Evolutionary conservation across 2,888 invertebrate species (phyloP), one percentile per base, ranked within the genome.

Genomic region (Melieria crassipennis): DNA sequence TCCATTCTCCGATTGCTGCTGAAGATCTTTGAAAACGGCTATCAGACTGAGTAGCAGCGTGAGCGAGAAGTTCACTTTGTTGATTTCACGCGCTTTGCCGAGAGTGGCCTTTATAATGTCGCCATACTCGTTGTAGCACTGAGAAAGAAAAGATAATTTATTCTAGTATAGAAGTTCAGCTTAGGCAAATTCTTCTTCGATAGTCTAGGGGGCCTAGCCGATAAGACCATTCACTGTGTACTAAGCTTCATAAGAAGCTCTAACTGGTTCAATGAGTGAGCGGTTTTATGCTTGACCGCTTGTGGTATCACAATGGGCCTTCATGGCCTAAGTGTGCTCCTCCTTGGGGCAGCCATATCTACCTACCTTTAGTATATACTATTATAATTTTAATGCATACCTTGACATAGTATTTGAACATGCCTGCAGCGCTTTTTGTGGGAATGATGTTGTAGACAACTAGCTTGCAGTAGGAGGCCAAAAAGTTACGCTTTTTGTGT

Each of bases 71-170:
- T 94, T 94, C 56, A 97, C 93, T 88, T 98, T 98, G 88, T 98
- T 98, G 80, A 98, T 97, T 88, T 99, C 99, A 78, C 99, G 91
- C 10, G 98, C 96, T 88, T 99, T 99, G 79, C 95, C 95, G 79
- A 99, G 88, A 9, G 99, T 98, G 50, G 96, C 94, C 88, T 99
- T 99, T 78, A 99, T 94, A 66, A 99, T 98, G 87, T 99, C 99
- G 65, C 99, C 98, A 87, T 98, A 99, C 87, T 99, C 98, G 85
- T 97, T 97, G 88, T 98, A 98, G 86, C 96, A 98, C 92, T 94
- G 86, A 30, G 30, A 30, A 30, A 30, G 30, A 30, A 30, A 30
- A 30, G 30, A 30, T 30, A 30, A 30, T 30, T 30, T 3, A 30
- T 3, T 30, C 30, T 30, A 30, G 30, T 30, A 30, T 30, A 30